phyloP scores from a whole-genome alignment of 2,113 vertebrate species.

The Dolichotis patagonum region DNA sequence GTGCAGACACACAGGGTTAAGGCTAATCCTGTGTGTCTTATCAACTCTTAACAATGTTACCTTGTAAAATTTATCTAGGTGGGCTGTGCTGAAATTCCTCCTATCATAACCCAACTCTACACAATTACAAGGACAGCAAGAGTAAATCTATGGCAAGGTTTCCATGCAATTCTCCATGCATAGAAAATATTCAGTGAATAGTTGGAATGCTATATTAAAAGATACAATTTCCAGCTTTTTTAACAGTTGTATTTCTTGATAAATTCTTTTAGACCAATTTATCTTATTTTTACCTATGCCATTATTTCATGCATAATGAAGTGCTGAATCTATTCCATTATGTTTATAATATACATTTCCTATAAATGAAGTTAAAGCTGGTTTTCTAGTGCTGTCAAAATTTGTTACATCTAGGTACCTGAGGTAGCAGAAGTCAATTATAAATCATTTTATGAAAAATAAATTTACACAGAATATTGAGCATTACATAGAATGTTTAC shows the following conservation, averaged over 20 bases:
- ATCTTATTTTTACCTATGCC: background rate
- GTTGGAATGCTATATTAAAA: background rate
- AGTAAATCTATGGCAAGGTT: background rate
- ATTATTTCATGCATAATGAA: background rate
- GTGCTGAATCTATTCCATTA: background rate
- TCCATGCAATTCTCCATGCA: background rate
- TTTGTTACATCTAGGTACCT: background rate
- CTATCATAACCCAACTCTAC: background rate
- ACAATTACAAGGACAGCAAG: background rate
- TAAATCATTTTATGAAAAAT: background rate
- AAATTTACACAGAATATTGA: background rate
- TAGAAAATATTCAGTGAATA: background rate
- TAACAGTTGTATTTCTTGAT: background rate
- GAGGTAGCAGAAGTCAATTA: background rate
- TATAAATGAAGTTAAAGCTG: background rate
- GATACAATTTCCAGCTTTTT: background rate
- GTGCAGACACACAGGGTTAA: background rate
- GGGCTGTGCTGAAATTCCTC: background rate
- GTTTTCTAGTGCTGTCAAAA: background rate
- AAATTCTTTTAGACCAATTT: background rate
- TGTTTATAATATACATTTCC: background rate
- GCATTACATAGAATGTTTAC: background rate
- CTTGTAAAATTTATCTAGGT: background rate
- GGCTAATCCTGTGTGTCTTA: background rate
- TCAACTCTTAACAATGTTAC: background rate